Base-by-base conservation (phyloP, 2,888 invertebrate genomes). In the Sympetrum striolatum region DNA sequence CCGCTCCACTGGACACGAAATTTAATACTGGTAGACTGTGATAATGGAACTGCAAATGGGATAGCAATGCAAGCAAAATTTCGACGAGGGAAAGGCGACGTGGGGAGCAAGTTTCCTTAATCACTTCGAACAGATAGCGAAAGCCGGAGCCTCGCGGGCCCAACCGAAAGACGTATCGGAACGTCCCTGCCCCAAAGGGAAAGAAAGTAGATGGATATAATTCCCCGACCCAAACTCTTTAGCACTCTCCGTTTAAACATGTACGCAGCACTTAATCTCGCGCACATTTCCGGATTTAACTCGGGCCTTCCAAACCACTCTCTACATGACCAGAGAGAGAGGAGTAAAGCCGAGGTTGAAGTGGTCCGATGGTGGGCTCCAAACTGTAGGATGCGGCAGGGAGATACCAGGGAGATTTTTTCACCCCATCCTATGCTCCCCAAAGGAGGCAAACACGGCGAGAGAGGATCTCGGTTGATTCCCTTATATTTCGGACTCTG, bases 331-430 rank as follows among this genome's bases (percentile, higher is more conserved):
- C 64, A 22, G 5, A 64, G 73, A 73, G 37, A 80, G 80, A 37
- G 39, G 80, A 80, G 80, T 37, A 37, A 80, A 80, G 39, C 80
- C 80, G 80, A 80, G 80, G 80, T 80, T 80, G 39, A 80, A 80
- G 80, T 80, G 37, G 64, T 64, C 64, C 64, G 25, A 1, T 64
- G 64, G 80, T 35, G 80, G 37, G 39, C 80, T 80, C 39, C 37
- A 39, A 80, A 80, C 80, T 80, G 80, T 37, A 80, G 80, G 80
- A 80, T 80, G 80, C 37, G 39, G 39, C 80, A 37, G 25, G 25
- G 39, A 48, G 48, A 44, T 81, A 44, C 81, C 48, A 81, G 48
- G 81, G 44, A 22, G n/a, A 25, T n/a, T 81, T 44, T n/a, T 81
- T 48, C 22, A 22, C 80, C 39, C 48, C 39, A 44, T 44, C 25